Evolutionary conservation across 2,797 vertebrate species (phyloP).

Genomic region (Coilia nasus): DNA sequence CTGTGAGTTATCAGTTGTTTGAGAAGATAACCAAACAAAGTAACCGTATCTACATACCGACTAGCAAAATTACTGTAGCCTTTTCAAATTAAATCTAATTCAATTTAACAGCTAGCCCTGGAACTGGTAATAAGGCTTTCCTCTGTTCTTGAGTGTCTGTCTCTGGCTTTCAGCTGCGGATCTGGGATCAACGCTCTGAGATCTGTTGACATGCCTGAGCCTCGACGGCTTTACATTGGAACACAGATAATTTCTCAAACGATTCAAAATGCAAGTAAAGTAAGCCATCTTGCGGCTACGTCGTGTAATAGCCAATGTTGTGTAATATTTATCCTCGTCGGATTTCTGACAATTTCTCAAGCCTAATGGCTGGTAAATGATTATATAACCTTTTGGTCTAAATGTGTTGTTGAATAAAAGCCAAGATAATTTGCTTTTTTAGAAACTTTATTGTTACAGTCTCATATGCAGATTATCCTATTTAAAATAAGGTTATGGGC

Average conservation of each 20-base stretch:
- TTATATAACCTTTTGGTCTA: too few relatives aligned
- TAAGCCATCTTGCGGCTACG: neutral
- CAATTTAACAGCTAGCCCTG: neutral
- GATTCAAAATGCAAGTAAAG: neutral
- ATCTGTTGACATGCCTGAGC: conserved; percentile 4
- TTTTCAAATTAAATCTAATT: neutral
- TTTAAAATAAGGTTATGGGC: too few relatives aligned
- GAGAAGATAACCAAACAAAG: neutral
- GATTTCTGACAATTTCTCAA: too few relatives aligned
- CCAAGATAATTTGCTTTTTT: too few relatives aligned
- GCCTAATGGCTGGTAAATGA: too few relatives aligned
- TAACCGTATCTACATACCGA: neutral
- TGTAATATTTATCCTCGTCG: too few relatives aligned
- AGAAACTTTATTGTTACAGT: too few relatives aligned
- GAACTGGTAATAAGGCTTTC: neutral
- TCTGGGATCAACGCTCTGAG: neutral
- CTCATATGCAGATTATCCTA: too few relatives aligned
- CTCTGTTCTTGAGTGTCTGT: conserved; percentile 5
- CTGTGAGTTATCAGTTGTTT: neutral
- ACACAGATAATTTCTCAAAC: neutral
- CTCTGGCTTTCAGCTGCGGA: neutral
- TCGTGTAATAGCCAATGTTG: neutral
- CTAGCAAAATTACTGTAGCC: neutral
- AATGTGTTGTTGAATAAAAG: too few relatives aligned
- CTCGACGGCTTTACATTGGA: neutral